Percentiles rank a stretch among this genome's conserved stretches.
Evolutionary conservation across 2,113 vertebrate species (phyloP).

Genomic region (Sigmodon hispidus): DNA sequence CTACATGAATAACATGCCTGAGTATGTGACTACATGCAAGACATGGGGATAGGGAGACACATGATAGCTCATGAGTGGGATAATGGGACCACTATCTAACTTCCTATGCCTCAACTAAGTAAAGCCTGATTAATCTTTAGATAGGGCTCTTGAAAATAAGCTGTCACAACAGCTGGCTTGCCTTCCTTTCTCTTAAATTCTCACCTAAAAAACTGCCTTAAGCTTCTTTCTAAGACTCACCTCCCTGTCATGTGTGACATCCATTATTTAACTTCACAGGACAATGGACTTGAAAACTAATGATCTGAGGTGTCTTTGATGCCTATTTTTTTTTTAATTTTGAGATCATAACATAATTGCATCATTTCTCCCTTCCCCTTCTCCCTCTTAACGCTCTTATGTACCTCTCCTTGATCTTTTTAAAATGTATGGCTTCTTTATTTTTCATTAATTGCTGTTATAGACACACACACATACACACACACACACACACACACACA

Average conservation of each 20-base stretch:
- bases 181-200: background rate
- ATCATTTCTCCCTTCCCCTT: background rate
- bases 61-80: background rate
- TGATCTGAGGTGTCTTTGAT: background rate
- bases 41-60: background rate
- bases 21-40: background rate
- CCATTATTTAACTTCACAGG: background rate
- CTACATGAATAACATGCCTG: background rate
- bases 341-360: background rate
- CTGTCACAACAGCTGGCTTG: background rate
- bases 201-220: background rate
- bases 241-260: background rate
- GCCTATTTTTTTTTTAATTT: background rate
- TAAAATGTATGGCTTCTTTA: no score
- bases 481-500: background rate
- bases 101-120: background rate
- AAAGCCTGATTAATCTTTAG: background rate
- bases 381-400: background rate
- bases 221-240: background rate
- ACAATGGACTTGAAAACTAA: background rate
- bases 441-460: background rate
- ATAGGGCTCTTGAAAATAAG: background rate
- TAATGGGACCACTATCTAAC: background rate
- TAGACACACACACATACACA: background rate
- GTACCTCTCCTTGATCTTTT: background rate